Percentiles rank a stretch among this genome's conserved stretches.
Evolutionary conservation across 2,888 invertebrate species (phyloP).

Genomic region (Erynnis tages): DNA sequence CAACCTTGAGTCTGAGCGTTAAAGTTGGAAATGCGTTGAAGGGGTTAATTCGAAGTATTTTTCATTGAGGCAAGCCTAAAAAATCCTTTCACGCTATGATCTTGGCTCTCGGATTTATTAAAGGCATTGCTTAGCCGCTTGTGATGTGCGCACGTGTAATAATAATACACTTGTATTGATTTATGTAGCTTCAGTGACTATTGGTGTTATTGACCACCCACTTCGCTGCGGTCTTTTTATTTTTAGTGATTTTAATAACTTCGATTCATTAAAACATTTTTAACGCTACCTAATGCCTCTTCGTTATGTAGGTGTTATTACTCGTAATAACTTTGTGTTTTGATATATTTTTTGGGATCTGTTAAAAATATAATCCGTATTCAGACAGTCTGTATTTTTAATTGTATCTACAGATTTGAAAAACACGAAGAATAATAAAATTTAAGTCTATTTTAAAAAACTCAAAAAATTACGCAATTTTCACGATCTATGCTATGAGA

Average conservation of each 20-base stretch:
- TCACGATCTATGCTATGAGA: too few relatives aligned
- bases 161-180: slow-evolving; percentile 21
- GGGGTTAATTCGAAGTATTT: slow-evolving; percentile 40
- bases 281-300: too few relatives aligned
- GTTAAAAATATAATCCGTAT: too few relatives aligned
- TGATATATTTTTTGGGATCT: too few relatives aligned
- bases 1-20: slow-evolving; percentile 36
- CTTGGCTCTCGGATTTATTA: slow-evolving; percentile 35
- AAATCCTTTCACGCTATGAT: slow-evolving; percentile 59
- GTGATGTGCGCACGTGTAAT: slow-evolving; percentile 9
- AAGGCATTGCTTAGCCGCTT: slow-evolving; percentile 6
- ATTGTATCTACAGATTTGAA: too few relatives aligned
- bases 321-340: too few relatives aligned
- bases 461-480: too few relatives aligned
- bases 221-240: neutral
- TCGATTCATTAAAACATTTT: neutral
- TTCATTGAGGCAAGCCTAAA: slow-evolving; percentile 54
- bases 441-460: too few relatives aligned
- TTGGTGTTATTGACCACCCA: slow-evolving; percentile 20
- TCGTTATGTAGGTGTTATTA: too few relatives aligned
- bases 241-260: neutral
- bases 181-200: slow-evolving; percentile 10
- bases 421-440: too few relatives aligned
- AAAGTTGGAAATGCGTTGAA: slow-evolving; percentile 11
- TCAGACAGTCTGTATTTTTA: too few relatives aligned